These are phyloP conservation scores for Acipenser transmontanus DNA, from an alignment of 2,797 vertebrate species.

Conservation along the genomic window DNA sequence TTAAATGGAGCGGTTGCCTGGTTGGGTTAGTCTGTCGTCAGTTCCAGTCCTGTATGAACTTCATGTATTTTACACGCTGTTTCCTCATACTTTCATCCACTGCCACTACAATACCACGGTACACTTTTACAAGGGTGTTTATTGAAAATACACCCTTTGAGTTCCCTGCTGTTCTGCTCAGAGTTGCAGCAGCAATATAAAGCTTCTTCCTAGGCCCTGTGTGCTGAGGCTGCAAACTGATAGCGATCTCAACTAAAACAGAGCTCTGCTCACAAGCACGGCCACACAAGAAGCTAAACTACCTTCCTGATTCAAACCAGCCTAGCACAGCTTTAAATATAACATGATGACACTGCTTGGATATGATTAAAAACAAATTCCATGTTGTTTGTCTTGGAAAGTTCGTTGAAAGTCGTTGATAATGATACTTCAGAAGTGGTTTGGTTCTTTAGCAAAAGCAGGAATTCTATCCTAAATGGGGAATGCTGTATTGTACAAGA, in stretches of 20 bases:
- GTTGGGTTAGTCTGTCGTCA: no score
- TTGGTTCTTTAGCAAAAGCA: background rate
- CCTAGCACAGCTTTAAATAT: background rate
- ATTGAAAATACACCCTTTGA: constrained; percentile 42
- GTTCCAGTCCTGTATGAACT: no score
- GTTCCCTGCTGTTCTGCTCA: constrained; percentile 36
- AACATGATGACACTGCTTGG: constrained; percentile 4
- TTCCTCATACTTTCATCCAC: no score
- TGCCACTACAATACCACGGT: no score
- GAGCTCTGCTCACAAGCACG: constrained; percentile 15
- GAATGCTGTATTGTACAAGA: constrained; percentile 2
- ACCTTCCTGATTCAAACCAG: constrained; percentile 15
- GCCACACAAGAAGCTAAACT: constrained; percentile 16
- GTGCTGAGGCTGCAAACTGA: constrained; percentile 17
- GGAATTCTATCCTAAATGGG: background rate
- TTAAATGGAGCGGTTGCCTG: no score
- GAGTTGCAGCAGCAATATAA: no score
- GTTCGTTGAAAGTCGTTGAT: background rate
- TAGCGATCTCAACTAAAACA: constrained; percentile 33
- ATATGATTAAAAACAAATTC: background rate
- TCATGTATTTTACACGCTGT: no score
- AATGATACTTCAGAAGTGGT: constrained; percentile 7
- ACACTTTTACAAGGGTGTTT: constrained; percentile 22
- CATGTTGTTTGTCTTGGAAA: constrained; percentile 10
- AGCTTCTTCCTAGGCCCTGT: no score